Percentiles rank a stretch among this genome's conserved stretches.
These are phyloP conservation scores for Chelonia mydas DNA, from an alignment of 2,797 vertebrate species.

Conservation along the genomic window DNA sequence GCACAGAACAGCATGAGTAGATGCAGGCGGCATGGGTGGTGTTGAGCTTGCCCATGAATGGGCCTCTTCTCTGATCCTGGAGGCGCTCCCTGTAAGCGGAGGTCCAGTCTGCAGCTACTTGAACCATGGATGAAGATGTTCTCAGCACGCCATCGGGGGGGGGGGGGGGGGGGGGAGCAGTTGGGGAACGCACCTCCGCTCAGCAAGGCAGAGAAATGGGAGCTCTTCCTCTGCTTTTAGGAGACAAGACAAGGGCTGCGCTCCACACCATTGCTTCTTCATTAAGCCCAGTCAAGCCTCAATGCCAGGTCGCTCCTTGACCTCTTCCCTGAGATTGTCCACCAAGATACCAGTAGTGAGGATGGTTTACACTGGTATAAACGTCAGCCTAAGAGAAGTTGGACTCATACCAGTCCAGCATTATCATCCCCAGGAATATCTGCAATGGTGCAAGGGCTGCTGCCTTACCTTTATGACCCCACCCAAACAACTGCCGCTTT, in stretches of 20 bases:
- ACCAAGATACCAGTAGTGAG: not conserved
- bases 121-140: not conserved
- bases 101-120: not conserved
- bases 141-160: not conserved
- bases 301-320: not conserved
- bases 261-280: not conserved
- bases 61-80: not conserved
- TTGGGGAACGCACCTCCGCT: not conserved
- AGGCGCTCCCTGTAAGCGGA: not conserved
- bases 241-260: not conserved
- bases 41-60: not conserved
- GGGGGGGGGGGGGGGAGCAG: not conserved
- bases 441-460: not conserved
- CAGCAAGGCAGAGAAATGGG: not conserved
- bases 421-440: not conserved
- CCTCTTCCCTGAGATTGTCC: not conserved
- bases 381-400: not conserved
- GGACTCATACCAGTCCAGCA: not conserved
- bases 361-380: accelerated
- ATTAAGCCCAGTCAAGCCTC: not conserved
- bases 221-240: not conserved
- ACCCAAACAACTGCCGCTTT: not conserved
- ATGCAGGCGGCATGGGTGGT: not conserved
- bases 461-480: not conserved
- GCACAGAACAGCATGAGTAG: not conserved